Conservation (phyloP, 2,113 vertebrate species). For the Mastomys coucha region DNA sequence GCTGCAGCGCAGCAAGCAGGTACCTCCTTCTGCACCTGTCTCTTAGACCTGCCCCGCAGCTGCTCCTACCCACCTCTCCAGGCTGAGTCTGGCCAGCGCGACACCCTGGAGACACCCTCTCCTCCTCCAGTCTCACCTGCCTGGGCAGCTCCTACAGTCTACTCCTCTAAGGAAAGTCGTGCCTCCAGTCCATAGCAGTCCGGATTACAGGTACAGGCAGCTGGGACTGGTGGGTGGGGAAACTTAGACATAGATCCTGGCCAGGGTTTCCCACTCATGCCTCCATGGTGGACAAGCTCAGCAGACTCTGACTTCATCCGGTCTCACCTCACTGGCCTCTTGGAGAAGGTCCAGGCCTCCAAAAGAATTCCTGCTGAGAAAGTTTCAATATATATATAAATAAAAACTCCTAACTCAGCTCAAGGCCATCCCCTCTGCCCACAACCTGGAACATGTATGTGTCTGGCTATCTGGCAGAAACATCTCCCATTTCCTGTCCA, state of each 20-base stretch:
- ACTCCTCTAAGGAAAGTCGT: slow-evolving; percentile 68
- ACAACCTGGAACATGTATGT: background rate
- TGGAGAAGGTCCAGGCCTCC: slow-evolving; percentile 62
- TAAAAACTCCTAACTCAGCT: slow-evolving; percentile 26
- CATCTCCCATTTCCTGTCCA: background rate
- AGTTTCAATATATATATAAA: background rate
- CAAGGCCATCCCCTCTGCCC: background rate
- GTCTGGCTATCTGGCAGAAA: background rate
- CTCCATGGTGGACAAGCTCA: background rate
- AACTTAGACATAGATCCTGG: background rate
- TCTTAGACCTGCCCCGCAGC: slow-evolving; percentile 76
- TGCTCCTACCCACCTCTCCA: slow-evolving; percentile 53
- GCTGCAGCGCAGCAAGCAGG: slow-evolving; percentile 32
- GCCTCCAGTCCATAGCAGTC: slow-evolving; percentile 49
- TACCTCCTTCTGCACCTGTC: slow-evolving; percentile 76
- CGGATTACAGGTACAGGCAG: slow-evolving; percentile 81
- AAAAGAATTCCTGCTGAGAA: slow-evolving; percentile 30
- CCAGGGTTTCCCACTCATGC: background rate
- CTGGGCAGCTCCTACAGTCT: slow-evolving; percentile 7
- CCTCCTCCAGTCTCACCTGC: slow-evolving; percentile 45
- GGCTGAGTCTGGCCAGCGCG: slow-evolving; percentile 34
- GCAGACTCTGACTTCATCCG: background rate
- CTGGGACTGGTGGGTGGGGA: slow-evolving; percentile 63
- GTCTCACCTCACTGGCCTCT: slow-evolving; percentile 28
- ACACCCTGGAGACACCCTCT: slow-evolving; percentile 52